Conservation (phyloP, 2,113 vertebrate genomes). For the Rhea pennata region DNA sequence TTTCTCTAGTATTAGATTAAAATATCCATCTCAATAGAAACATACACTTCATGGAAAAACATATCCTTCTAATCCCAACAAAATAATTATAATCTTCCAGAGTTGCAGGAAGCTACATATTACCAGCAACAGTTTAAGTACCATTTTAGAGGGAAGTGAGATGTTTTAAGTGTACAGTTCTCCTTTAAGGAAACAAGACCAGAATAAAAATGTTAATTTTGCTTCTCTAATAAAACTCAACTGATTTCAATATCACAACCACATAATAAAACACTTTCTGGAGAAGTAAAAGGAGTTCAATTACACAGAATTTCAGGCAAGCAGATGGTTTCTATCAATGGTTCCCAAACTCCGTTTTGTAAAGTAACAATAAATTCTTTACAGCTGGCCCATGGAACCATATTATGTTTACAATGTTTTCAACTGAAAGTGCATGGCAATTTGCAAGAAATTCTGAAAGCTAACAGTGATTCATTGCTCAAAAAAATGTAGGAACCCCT, state of each 20-base stretch:
- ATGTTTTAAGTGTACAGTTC: neutral
- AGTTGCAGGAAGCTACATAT: neutral
- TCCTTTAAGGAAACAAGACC: neutral
- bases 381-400: slow-evolving; percentile 66
- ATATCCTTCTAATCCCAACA: neutral
- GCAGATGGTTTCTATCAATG: slow-evolving; percentile 69
- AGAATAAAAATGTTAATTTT: neutral
- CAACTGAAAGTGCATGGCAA: slow-evolving; percentile 56
- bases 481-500: slow-evolving; percentile 18
- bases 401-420: slow-evolving; percentile 25
- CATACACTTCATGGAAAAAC: neutral
- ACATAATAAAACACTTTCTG: slow-evolving; percentile 40
- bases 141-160: neutral
- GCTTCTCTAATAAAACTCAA: neutral
- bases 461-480: slow-evolving; percentile 36
- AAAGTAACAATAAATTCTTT: slow-evolving; percentile 68
- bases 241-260: slow-evolving; percentile 30
- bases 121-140: neutral
- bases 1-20: neutral
- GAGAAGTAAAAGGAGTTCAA: slow-evolving; percentile 55
- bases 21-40: neutral
- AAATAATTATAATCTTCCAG: neutral
- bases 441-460: slow-evolving; percentile 51
- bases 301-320: slow-evolving; percentile 52
- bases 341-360: slow-evolving; percentile 57